Percentiles rank a stretch among this genome's conserved stretches.
These are phyloP conservation scores for Diarsia dahlii DNA, from an alignment of 2,888 invertebrate genomes.

Conservation along the genomic window DNA sequence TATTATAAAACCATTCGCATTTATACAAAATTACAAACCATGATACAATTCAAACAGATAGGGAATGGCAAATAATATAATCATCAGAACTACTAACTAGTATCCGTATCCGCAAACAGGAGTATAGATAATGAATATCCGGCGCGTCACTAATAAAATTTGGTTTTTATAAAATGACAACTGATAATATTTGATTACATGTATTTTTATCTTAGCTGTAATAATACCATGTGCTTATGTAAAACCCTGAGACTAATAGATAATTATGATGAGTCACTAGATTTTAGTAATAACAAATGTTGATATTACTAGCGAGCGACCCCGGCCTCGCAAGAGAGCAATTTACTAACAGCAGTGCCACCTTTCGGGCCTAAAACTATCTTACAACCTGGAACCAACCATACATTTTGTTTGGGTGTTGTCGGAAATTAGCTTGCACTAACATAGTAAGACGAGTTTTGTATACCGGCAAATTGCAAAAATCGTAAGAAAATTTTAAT, in stretches of 20 bases:
- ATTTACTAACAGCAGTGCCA: not conserved
- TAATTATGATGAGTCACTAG: slow-evolving; percentile 1
- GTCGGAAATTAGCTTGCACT: too few relatives aligned
- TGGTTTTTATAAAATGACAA: slow-evolving; percentile 3
- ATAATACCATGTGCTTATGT: slow-evolving; percentile 3
- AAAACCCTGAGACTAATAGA: slow-evolving; percentile 17
- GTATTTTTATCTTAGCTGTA: slow-evolving; percentile 21
- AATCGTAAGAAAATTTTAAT: too few relatives aligned
- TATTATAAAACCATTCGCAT: not conserved
- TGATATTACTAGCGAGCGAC: not conserved
- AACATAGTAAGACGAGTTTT: not conserved
- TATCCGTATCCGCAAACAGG: slow-evolving; percentile 4
- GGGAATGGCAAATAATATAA: slow-evolving; percentile 5
- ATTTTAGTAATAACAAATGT: not conserved
- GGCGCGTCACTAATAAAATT: slow-evolving; percentile 2
- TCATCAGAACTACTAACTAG: not conserved
- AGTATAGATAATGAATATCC: slow-evolving; percentile 25
- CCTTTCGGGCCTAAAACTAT: not conserved
- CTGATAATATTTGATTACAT: slow-evolving; percentile 18
- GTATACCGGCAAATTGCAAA: too few relatives aligned
- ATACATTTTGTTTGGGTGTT: not conserved
- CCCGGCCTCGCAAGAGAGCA: not conserved
- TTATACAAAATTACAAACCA: not conserved
- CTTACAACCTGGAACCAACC: not conserved
- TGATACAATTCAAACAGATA: not conserved